These are phyloP conservation scores for Sinocyclocheilus rhinocerous DNA, from an alignment of 2,113 vertebrate species.

Conservation along the genomic window DNA sequence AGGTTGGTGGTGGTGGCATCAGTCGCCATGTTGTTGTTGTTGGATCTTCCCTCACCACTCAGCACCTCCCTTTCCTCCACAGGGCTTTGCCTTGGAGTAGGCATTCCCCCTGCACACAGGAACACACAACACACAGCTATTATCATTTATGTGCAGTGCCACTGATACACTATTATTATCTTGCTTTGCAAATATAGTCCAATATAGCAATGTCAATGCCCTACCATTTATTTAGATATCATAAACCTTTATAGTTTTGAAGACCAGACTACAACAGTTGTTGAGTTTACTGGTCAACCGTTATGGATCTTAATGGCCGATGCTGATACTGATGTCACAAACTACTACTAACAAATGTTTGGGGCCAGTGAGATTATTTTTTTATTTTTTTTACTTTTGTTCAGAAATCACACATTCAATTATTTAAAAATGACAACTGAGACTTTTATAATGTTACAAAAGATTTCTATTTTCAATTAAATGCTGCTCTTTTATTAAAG, in stretches of 20 bases:
- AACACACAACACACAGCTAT: conserved; percentile 34
- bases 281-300: not conserved
- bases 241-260: not conserved
- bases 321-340: not conserved
- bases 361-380: too few relatives aligned
- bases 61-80: conserved; percentile 52
- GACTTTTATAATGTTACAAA: not conserved
- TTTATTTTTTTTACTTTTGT: too few relatives aligned
- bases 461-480: not conserved
- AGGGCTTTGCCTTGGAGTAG: conserved; percentile 53
- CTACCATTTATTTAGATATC: not conserved
- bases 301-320: not conserved
- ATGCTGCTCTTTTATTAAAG: not conserved
- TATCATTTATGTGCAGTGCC: not conserved
- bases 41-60: conserved; percentile 49
- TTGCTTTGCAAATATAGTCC: not conserved
- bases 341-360: not conserved
- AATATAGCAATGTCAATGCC: not conserved
- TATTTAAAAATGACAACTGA: not conserved
- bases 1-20: conserved; percentile 56
- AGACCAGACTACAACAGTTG: not conserved
- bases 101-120: conserved; percentile 51
- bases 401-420: not conserved
- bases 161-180: not conserved
- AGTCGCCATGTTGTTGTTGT: conserved; percentile 55